Conservation (phyloP, 1,140 invertebrate species). For the Scylla paramamosain region DNA sequence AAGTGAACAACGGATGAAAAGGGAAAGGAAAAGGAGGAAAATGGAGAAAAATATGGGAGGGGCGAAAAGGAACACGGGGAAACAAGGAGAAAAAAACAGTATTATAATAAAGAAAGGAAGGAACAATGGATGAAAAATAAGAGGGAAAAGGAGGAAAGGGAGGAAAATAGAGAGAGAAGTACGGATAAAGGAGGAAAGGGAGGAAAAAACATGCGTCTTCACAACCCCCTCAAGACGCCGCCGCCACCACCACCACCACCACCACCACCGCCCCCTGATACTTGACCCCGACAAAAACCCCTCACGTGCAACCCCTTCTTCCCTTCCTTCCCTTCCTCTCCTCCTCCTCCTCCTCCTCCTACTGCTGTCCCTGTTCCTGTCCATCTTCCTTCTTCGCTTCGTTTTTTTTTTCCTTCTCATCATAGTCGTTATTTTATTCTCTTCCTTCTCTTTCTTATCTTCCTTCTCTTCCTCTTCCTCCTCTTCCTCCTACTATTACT, state of each 20-base stretch:
- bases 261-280: not conserved
- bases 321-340: not conserved
- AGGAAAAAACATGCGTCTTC: too few species aligned
- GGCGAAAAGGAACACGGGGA: too few species aligned
- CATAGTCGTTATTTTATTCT: too few species aligned
- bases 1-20: too few species aligned
- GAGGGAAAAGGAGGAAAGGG: not conserved
- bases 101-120: too few species aligned
- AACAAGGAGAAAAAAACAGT: too few species aligned
- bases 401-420: not conserved
- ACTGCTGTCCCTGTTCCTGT: not conserved
- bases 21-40: too few species aligned
- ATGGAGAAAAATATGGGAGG: too few species aligned
- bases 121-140: too few species aligned
- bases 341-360: not conserved
- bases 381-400: not conserved
- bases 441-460: too few species aligned
- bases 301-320: not conserved
- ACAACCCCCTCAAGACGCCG: not conserved
- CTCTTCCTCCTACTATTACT: not conserved
- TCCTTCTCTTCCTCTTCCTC: not conserved
- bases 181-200: too few species aligned
- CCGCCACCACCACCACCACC: not conserved
- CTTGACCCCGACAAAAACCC: constrained; percentile 3
- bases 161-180: too few species aligned